Evolutionary conservation across 2,888 invertebrate genomes (phyloP), one percentile per base, ranked within the genome.

Genomic region (Disparrhopalites patrizii): DNA sequence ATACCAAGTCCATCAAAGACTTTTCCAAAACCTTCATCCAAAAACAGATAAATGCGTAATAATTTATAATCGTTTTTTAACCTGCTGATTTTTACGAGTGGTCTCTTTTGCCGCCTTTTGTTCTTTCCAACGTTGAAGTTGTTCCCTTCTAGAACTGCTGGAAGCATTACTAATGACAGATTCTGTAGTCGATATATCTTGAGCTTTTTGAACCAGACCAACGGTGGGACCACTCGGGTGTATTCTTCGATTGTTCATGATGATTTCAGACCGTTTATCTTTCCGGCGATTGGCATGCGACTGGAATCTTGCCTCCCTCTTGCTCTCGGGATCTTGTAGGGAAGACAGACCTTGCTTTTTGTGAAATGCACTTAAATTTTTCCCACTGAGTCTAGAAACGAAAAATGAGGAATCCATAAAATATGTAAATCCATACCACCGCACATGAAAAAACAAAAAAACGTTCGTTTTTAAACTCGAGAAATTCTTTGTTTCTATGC

Each of bases 31-130:
- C n/a, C n/a, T n/a, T n/a, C n/a, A n/a, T n/a, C n/a, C n/a, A n/a
- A n/a, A n/a, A n/a, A n/a, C n/a, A n/a, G n/a, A n/a, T n/a, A n/a
- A n/a, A n/a, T n/a, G n/a, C n/a, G n/a, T n/a, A n/a, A n/a, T n/a
- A n/a, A n/a, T n/a, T n/a, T n/a, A n/a, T n/a, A n/a, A n/a, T n/a
- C n/a, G n/a, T n/a, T n/a, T n/a, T n/a, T n/a, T n/a, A n/a, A n/a
- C n/a, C n/a, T n/a, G n/a, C n/a, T n/a, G n/a, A n/a, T n/a, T n/a
- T n/a, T n/a, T n/a, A n/a, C n/a, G n/a, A n/a, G n/a, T n/a, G n/a
- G n/a, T n/a, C n/a, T n/a, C n/a, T n/a, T 55, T 65, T 18, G 60
- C 68, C 25, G 60, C 66, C 30, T 72, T 72, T 55, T 72, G 69
- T 33, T 66, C 61, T 18, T 70, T 72, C 72, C 72, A 72, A 18